A percentile compares a stretch with the other conserved stretches of the same genome.
Evolutionary conservation across 1,140 invertebrate species (phyloP).

Genomic region (Scaptomyza graminum): DNA sequence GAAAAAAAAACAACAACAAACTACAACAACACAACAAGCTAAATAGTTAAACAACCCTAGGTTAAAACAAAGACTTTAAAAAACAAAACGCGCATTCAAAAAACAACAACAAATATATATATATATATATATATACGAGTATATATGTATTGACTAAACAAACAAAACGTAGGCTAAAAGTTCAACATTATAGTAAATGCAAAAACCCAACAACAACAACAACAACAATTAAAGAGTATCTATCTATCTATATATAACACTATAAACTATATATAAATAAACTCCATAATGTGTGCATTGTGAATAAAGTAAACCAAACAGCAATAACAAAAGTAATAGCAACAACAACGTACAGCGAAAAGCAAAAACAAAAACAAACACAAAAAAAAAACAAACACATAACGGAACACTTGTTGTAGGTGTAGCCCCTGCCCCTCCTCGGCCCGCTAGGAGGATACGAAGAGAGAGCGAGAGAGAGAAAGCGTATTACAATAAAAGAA

Average conservation of each 20-base stretch:
- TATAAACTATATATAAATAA: slow-evolving; percentile 57
- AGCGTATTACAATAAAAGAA: slow-evolving; percentile 29
- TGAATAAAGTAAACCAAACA: slow-evolving; percentile 79
- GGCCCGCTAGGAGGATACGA: background rate
- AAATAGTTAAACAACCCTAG: slow-evolving; percentile 75
- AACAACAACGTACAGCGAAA: slow-evolving; percentile 49
- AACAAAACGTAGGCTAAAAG: slow-evolving; percentile 64
- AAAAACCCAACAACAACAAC: slow-evolving; percentile 28
- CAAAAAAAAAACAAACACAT: background rate
- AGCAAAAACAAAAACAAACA: background rate
- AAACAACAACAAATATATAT: slow-evolving; percentile 2
- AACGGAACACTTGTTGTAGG: slow-evolving; percentile 27
- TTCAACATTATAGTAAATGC: slow-evolving; percentile 71
- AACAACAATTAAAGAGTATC: slow-evolving; percentile 63
- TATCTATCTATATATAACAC: slow-evolving; percentile 52
- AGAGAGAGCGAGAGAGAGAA: background rate
- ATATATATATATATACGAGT: slow-evolving; percentile 65
- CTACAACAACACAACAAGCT: slow-evolving; percentile 44
- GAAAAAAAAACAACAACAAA: slow-evolving; percentile 51
- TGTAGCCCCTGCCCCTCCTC: background rate
- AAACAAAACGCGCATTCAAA: slow-evolving; percentile 78
- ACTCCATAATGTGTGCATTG: slow-evolving; percentile 70
- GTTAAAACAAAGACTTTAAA: slow-evolving; percentile 76
- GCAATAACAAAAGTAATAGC: slow-evolving; percentile 79
- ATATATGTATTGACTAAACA: slow-evolving; percentile 18